Base-by-base conservation (phyloP, 2,113 vertebrate species). In the Istiophorus platypterus region DNA sequence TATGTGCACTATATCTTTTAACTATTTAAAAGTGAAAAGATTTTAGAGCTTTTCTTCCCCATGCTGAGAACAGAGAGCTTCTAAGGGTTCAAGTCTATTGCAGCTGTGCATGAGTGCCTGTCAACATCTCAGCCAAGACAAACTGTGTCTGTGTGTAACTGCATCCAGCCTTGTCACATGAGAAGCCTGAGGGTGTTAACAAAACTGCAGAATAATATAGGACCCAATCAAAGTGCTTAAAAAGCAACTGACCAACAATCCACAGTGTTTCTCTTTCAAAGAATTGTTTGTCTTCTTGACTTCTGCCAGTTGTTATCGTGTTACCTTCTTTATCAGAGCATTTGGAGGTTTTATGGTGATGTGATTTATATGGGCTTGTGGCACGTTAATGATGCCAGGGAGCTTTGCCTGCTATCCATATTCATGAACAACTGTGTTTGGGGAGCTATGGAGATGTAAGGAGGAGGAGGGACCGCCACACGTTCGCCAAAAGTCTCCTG, bases 371-470 rank as follows among this genome's bases (percentile, higher is more conserved):
- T 92, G 85, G 87, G 91, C 90, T 94, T 89, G 92, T 88, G 89
- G 93, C 94, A 95, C 80, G 78, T 95, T 95, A 95, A 95, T 93
- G 93, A 93, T 93, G 89, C 92, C 92, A 93, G 91, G 85, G 89
- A 93, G 89, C 89, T 85, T 86, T 80, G 88, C 90, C 88, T 89
- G 82, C 31, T 80, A 95, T 96, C 91, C 93, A 96, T 95, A 96
- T 96, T 95, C 95, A 96, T 95, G 94, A 95, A 95, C 95, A 95
- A 95, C 94, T 95, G 95, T 94, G 94, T 93, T 85, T 88, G 85
- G 88, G 92, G 90, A 90, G 86, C 81, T 70, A 82, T 37, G 34
- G 88, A 78, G 67, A 88, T 72, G 80, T 81, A 73, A 76, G 73
- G 78, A 78, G 78, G 86, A 66, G 91, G 90, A 73, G 81, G 77